A percentile compares a stretch with the other conserved stretches of the same genome.
These are phyloP conservation scores for Chironomus riparius DNA, from an alignment of 2,888 invertebrate genomes.

Conservation along the genomic window DNA sequence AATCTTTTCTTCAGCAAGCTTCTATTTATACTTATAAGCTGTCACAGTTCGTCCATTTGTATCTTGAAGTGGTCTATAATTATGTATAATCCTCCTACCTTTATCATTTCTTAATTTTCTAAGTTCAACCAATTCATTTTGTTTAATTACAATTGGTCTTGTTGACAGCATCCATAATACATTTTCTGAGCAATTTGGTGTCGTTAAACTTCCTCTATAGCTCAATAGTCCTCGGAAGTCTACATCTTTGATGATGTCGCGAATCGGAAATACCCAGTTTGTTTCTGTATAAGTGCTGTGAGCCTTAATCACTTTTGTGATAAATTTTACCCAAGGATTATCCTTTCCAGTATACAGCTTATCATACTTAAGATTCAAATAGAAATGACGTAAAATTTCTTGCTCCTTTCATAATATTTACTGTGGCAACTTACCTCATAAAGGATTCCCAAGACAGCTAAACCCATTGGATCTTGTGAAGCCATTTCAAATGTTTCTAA, in stretches of 20 bases:
- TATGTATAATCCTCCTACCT: background rate
- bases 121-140: background rate
- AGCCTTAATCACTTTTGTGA: background rate
- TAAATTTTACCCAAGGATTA: background rate
- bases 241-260: background rate
- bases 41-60: background rate
- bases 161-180: conserved; percentile 12
- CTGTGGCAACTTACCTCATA: background rate
- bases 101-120: conserved; percentile 3
- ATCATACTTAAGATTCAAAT: background rate
- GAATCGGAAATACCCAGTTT: background rate
- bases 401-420: background rate
- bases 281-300: background rate
- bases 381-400: background rate
- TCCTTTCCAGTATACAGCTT: background rate
- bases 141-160: background rate
- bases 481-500: background rate
- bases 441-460: conserved; percentile 11
- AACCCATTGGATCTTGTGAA: background rate
- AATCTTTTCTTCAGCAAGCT: background rate
- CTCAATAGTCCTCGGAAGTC: background rate
- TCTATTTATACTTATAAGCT: background rate
- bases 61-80: conserved; percentile 3
- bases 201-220: conserved; percentile 8
- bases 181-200: conserved; percentile 13